A percentile compares a stretch with the other conserved stretches of the same genome.
phyloP scores from a whole-genome alignment of 2,888 invertebrate genomes.

The Oligia strigilis region DNA sequence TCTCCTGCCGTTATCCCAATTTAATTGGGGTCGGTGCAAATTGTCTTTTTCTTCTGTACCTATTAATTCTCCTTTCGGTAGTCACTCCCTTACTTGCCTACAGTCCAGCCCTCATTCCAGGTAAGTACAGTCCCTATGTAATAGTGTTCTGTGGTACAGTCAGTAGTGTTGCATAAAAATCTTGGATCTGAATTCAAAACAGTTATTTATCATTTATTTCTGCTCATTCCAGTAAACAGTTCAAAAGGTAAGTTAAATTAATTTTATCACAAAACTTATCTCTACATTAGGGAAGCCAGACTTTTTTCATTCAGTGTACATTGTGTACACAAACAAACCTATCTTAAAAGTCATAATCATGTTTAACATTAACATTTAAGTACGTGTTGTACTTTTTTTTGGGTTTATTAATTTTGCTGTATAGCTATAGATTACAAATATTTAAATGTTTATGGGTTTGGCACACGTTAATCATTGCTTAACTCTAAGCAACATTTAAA shows the following conservation, averaged over 20 bases:
- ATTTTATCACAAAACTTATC: neutral
- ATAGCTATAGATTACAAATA: neutral
- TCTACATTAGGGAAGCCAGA: neutral
- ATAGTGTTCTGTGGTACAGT: too few species aligned
- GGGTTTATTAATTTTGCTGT: too few species aligned
- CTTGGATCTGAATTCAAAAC: neutral
- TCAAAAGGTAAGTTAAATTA: neutral
- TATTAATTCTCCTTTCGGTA: neutral
- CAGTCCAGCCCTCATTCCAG: neutral
- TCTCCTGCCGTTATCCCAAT: neutral
- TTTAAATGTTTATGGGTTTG: neutral
- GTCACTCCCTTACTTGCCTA: neutral
- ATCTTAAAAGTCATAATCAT: neutral
- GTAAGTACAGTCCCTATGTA: too few species aligned
- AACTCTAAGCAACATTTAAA: neutral
- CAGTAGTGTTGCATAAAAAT: neutral
- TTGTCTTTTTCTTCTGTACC: neutral
- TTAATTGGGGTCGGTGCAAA: neutral
- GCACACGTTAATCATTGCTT: neutral
- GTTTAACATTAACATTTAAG: too few species aligned
- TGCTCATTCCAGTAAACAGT: neutral
- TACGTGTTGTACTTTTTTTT: too few species aligned
- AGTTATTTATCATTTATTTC: neutral
- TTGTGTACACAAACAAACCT: neutral
- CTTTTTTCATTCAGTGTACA: neutral